Evolutionary conservation across 2,113 vertebrate species (phyloP), one percentile per base, ranked within the genome.

Genomic region (Bufo bufo): DNA sequence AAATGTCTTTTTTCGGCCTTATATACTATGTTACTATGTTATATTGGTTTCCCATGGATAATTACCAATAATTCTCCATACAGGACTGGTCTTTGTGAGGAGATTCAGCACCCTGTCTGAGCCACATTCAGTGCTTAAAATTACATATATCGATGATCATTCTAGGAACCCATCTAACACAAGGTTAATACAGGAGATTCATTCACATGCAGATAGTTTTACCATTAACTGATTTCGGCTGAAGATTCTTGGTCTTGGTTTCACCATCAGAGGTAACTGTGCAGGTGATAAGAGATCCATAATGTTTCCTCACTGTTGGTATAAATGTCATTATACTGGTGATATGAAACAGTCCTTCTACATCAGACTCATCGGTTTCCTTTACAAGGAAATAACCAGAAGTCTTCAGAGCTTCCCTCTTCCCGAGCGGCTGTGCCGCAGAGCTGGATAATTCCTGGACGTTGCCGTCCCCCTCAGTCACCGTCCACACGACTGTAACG

Each of bases 311-410:
- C 47, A 82, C 54, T 11, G 66, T 82, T 9, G 79, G 66, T 50
- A 50, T 71, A 16, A 87, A 82, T 71, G 11, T 87, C 13, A 87
- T 13, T 23, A n/a, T 75, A 33, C 77, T 61, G 43, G 86, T 75
- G 5, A 82, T 13, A 66, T 87, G n/a, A 4, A 14, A 19, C 1
- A 87, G 86, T 33, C 79, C 86, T 20, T 75, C 69, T 63, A 16
- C 72, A 49, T 87, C 66, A 33, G 69, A 75, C 45, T 14, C 8
- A 8, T 82, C 79, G 2, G 19, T 87, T 56, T 75, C 86, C 12
- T 47, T 59, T 20, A 6, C 6, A 10, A 49, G 54, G 65, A 43
- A 9, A 58, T 87, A 87, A 33, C 43, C 86, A 33, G 8, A 58
- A 11, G 47, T 23, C 47, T 16, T 23, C 14, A 58, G 58, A 9